Percentiles rank a stretch among this genome's conserved stretches.
phyloP scores from a whole-genome alignment of 2,113 vertebrate species.

The Ia io region DNA sequence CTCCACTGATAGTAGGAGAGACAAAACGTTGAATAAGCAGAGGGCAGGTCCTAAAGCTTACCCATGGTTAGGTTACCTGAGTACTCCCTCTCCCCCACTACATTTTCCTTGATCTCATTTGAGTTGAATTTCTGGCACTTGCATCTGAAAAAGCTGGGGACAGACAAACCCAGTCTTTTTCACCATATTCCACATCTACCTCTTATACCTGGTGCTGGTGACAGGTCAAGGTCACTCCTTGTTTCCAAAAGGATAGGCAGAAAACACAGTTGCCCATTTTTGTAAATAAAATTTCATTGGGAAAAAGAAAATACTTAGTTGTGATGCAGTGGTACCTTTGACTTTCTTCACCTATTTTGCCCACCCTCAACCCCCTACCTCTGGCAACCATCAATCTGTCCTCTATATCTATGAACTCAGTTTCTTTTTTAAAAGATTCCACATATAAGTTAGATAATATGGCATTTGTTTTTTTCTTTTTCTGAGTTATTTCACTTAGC shows the following conservation, averaged over 20 bases:
- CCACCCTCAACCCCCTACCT: not conserved
- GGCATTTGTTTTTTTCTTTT: not conserved
- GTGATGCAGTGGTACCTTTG: not conserved
- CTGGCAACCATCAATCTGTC: not conserved
- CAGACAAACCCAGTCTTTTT: not conserved
- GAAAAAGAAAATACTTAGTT: too few relatives aligned
- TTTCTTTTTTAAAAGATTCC: not conserved
- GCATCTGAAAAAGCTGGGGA: not conserved
- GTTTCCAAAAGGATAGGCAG: not conserved
- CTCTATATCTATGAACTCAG: too few relatives aligned
- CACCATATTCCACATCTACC: not conserved
- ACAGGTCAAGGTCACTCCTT: not conserved
- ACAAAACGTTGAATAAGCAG: not conserved
- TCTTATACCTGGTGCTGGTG: not conserved
- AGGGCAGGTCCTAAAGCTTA: not conserved
- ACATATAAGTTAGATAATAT: not conserved
- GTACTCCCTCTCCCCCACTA: not conserved
- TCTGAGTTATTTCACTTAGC: not conserved
- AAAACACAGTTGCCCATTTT: not conserved
- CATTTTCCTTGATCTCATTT: slow-evolving; percentile 8
- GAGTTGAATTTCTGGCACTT: not conserved
- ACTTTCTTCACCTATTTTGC: not conserved
- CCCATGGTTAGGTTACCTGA: not conserved
- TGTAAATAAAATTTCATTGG: slow-evolving; percentile 5
- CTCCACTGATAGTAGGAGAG: not conserved